Conservation (phyloP, 2,797 vertebrate species). For the Karalla daura region DNA sequence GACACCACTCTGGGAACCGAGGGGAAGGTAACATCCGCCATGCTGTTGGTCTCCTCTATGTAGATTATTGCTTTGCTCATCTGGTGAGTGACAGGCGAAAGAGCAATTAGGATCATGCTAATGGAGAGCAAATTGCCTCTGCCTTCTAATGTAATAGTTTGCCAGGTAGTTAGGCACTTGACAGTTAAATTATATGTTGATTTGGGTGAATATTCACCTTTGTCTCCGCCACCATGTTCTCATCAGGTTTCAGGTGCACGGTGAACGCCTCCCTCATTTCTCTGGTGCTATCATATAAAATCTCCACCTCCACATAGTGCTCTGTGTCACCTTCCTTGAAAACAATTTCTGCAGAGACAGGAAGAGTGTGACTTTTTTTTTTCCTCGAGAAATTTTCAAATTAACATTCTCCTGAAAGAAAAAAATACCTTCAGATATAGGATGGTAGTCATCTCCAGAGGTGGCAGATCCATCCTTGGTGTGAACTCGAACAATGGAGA, state of each 20-base stretch:
- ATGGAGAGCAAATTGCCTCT: conserved; percentile 8
- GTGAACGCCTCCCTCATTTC: conserved; percentile 98
- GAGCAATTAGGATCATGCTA: conserved; percentile 1
- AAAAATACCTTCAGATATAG: conserved; percentile 86
- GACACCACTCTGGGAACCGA: conserved; percentile 91
- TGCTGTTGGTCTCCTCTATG: conserved; percentile 93
- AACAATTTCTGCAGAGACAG: conserved; percentile 86
- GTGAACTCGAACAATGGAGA: conserved; percentile 94
- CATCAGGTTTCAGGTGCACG: conserved; percentile 93
- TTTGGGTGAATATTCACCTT: conserved; percentile 81
- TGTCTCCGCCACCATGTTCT: conserved; percentile 96
- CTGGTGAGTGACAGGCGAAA: conserved; percentile 79
- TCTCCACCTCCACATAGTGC: conserved; percentile 91
- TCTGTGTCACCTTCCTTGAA: conserved; percentile 91
- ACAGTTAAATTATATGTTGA: conserved; percentile 63
- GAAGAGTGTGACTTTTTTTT: conserved; percentile 8
- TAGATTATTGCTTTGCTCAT: conserved; percentile 93
- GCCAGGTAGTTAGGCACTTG: not conserved
- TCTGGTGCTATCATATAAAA: conserved; percentile 90
- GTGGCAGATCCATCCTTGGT: conserved; percentile 97
- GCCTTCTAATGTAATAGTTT: not conserved
- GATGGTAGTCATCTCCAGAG: conserved; percentile 96
- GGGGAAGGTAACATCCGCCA: conserved; percentile 96
- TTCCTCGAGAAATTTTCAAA: not conserved
- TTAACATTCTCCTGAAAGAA: not conserved